A percentile compares a stretch with the other conserved stretches of the same genome.
These are phyloP conservation scores for Muricea muricata DNA, from an alignment of 92 coral and sea anemone species.

Conservation along the genomic window DNA sequence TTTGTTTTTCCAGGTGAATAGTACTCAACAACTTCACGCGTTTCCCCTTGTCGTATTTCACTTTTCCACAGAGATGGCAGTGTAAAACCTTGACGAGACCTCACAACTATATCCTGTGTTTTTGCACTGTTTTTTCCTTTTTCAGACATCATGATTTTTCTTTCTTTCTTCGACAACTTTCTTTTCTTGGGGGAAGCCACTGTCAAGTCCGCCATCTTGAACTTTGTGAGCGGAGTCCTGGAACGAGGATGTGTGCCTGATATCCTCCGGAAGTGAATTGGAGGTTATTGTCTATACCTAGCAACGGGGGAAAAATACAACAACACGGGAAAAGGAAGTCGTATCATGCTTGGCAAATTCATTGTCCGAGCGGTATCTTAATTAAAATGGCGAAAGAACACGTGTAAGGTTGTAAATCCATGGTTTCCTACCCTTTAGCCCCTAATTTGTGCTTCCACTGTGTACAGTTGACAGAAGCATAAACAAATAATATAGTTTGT, in stretches of 20 bases:
- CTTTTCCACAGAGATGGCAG: constrained; percentile 56
- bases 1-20: constrained; percentile 52
- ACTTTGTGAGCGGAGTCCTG: background rate
- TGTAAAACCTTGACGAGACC: constrained; percentile 22
- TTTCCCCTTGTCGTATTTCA: background rate
- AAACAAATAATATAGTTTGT: background rate
- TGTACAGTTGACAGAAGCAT: background rate
- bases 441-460: constrained; percentile 25
- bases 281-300: background rate
- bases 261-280: background rate
- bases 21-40: constrained; percentile 12
- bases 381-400: constrained; percentile 29
- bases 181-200: background rate
- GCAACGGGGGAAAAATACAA: background rate
- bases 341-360: background rate
- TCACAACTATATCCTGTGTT: constrained; percentile 41
- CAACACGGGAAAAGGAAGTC: background rate
- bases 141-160: too few species aligned
- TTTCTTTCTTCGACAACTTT: constrained; percentile 25
- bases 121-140: constrained; percentile 42
- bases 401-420: constrained; percentile 25
- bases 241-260: background rate
- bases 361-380: constrained; percentile 25
- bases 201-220: background rate
- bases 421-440: too few species aligned